Percentiles rank a stretch among this genome's conserved stretches.
phyloP scores from a whole-genome alignment of 2,888 invertebrate species.

The Aethes cnicana region DNA sequence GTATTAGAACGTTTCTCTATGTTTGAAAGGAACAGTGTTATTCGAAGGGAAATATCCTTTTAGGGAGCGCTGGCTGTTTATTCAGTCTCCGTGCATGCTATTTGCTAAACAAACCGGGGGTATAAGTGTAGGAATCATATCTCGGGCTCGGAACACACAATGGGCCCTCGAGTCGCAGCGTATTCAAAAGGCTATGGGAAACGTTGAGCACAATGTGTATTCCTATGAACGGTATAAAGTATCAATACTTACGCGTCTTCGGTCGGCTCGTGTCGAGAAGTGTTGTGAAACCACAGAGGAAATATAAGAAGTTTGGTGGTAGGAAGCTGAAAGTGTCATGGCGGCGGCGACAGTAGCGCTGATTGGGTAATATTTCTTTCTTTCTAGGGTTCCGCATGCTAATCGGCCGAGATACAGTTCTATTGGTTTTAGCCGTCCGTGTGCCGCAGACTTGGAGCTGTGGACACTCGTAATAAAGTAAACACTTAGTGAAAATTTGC shows the following conservation, averaged over 20 bases:
- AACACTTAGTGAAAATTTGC: no score
- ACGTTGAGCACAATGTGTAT: slow-evolving; percentile 60
- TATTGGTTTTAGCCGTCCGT: no score
- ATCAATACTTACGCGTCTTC: slow-evolving; percentile 51
- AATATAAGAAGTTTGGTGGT: slow-evolving; percentile 62
- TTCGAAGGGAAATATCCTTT: slow-evolving; percentile 11
- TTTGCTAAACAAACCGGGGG: slow-evolving; percentile 22
- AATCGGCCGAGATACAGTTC: no score
- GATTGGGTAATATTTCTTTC: slow-evolving; percentile 52
- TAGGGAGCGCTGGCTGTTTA: slow-evolving; percentile 1
- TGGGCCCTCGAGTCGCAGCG: neutral
- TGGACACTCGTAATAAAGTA: no score
- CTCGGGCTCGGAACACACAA: slow-evolving; percentile 12
- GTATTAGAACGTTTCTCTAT: no score
- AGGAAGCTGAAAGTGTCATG: slow-evolving; percentile 60
- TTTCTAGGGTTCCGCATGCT: neutral
- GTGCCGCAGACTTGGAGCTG: no score
- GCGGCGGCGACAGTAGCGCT: slow-evolving; percentile 48
- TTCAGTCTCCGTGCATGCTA: slow-evolving; percentile 9
- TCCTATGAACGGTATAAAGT: slow-evolving; percentile 47
- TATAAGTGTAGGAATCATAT: slow-evolving; percentile 18
- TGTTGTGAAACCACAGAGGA: slow-evolving; percentile 47
- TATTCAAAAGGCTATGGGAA: slow-evolving; percentile 54
- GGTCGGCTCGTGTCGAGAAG: slow-evolving; percentile 51
- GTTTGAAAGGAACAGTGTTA: neutral